Evolutionary conservation across 2,888 invertebrate genomes (phyloP), one percentile per base, ranked within the genome.

Genomic region (Catonia carolina): DNA sequence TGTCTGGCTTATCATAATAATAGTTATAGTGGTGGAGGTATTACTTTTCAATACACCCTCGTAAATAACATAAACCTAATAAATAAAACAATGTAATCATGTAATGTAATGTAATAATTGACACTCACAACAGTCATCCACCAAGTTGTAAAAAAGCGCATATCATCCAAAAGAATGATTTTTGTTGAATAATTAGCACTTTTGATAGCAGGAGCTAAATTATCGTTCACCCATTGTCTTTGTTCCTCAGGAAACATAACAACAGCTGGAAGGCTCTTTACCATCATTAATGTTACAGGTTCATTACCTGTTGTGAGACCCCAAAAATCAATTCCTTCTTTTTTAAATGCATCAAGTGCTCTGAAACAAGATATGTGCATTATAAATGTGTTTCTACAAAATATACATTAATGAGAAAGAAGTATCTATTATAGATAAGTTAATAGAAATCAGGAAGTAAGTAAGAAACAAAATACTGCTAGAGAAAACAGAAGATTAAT

Each of bases 261-360:
- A 72, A 93, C 74, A 7, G 84, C 79, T 71, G 89, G 89, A 69
- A 90, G 87, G 6, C 22, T 14, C 7, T 72, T 69, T 1, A 71
- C 72, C 0, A 80, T 79, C 0, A 81, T 56, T 2, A 81, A 73
- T 8, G 83, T 83, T 67, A 80, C 67, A 0, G 95, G 94, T 69
- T 96, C 94, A 70, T 95, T 95, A 22, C 91, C 89, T 0, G 89
- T 85, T 0, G 93, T 88, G 27, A 94, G 73, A 0, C 84, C 89
- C 94, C 94, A 96, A 62, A 87, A 81, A 2, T 78, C 72, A 37
- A 82, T 72, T 14, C 82, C 82, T n/a, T 82, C 72, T 27, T 79
- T 76, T 59, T 78, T 75, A 72, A 94, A 94, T 55, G 80, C 81
- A 63, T 90, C 81, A 35, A 95, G 72, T 74, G 90, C 92, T 70